Evolutionary conservation across 2,797 vertebrate genomes (phyloP).

Genomic region (Morelia viridis): DNA sequence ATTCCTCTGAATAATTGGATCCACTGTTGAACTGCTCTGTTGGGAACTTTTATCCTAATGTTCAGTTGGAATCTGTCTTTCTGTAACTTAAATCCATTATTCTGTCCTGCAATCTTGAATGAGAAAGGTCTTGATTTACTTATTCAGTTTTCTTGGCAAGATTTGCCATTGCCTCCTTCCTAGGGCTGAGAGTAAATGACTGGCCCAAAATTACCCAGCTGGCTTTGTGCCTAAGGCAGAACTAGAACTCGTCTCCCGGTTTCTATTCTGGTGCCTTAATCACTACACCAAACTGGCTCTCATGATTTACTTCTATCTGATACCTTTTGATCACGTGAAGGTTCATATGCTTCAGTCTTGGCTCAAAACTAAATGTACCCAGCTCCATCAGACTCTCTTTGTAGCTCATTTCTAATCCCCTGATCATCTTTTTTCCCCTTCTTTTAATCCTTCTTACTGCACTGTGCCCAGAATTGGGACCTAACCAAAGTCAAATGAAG

Average conservation of each 20-base stretch:
- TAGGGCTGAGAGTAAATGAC: not conserved
- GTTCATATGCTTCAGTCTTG: not conserved
- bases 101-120: not conserved
- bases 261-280: not conserved
- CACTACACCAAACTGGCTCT: not conserved
- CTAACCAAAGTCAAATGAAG: not conserved
- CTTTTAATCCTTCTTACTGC: not conserved
- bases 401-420: not conserved
- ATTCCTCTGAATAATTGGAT: not conserved
- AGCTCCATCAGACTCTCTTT: not conserved
- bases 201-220: not conserved
- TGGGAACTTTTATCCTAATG: not conserved
- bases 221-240: not conserved
- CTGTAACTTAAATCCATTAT: not conserved
- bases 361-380: not conserved
- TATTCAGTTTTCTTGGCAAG: not conserved
- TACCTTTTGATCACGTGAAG: not conserved
- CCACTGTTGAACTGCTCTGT: not conserved
- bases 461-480: not conserved
- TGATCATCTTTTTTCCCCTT: not conserved
- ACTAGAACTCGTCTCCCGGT: not conserved
- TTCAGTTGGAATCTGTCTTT: not conserved
- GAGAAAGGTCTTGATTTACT: not conserved
- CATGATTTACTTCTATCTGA: not conserved
- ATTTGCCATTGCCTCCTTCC: not conserved